These are phyloP conservation scores for Tetragnatha versicolor DNA, from an alignment of 1,140 invertebrate species.

Conservation along the genomic window DNA sequence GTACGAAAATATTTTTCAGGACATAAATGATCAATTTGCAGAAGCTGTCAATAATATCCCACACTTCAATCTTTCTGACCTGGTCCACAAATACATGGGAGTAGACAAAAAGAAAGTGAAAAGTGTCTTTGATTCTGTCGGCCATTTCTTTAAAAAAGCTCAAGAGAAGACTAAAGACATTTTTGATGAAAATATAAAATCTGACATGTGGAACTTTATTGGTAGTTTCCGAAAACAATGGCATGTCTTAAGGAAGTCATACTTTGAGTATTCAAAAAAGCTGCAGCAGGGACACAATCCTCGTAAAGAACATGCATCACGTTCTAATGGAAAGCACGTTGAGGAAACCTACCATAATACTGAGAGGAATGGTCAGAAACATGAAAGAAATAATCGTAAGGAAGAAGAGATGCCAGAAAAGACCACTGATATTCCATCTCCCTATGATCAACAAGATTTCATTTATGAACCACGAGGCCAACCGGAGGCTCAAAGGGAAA, in stretches of 20 bases:
- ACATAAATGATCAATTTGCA: slow-evolving; percentile 11
- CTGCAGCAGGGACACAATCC: not conserved
- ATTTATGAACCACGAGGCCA: no score
- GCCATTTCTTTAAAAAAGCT: slow-evolving; percentile 20
- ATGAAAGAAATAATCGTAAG: not conserved
- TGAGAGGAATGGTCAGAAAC: no score
- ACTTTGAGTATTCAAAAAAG: not conserved
- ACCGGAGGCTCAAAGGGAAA: not conserved
- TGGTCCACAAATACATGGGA: slow-evolving; percentile 5
- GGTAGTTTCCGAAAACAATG: slow-evolving; percentile 14
- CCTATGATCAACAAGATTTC: no score
- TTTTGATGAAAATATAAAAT: not conserved
- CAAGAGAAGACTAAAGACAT: slow-evolving; percentile 26
- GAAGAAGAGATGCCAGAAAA: not conserved
- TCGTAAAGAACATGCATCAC: not conserved
- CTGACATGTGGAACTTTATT: slow-evolving; percentile 8
- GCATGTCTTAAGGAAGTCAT: not conserved
- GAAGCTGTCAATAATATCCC: not conserved
- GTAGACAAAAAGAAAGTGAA: slow-evolving; percentile 15
- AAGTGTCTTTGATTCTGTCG: slow-evolving; percentile 3
- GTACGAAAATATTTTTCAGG: not conserved
- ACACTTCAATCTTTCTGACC: slow-evolving; percentile 22
- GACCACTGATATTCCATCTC: no score
- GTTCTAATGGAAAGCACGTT: no score
- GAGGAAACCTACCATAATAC: no score